A percentile compares a stretch with the other conserved stretches of the same genome.
Evolutionary conservation across 2,888 invertebrate species (phyloP).

Genomic region (Stenoptilia bipunctidactyla): DNA sequence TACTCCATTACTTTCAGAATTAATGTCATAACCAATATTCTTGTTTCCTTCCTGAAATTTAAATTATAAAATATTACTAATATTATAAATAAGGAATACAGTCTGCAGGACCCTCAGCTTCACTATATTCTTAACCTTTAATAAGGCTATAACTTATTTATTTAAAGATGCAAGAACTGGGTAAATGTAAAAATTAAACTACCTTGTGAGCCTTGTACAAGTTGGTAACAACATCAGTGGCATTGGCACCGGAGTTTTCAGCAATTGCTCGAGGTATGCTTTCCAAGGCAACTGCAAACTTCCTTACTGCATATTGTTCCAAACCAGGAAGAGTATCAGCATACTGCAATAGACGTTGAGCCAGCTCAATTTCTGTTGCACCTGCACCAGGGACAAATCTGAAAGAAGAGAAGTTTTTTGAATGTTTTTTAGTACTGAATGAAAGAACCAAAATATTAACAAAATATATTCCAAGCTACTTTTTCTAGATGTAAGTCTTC

Average conservation of each 20-base stretch:
- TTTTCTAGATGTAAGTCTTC: too few species aligned
- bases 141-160: too few species aligned
- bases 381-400: conserved; percentile 93
- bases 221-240: conserved; percentile 88
- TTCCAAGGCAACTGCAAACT: conserved; percentile 92
- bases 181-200: too few species aligned
- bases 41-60: conserved; percentile 79
- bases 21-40: conserved; percentile 89
- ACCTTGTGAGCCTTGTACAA: conserved; percentile 93
- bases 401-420: too few species aligned
- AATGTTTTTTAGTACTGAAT: too few species aligned
- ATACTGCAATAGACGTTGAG: conserved; percentile 85
- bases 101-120: too few species aligned
- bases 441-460: too few species aligned
- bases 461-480: too few species aligned
- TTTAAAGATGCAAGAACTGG: too few species aligned
- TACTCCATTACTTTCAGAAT: conserved; percentile 78
- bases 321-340: conserved; percentile 94
- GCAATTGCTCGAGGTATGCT: conserved; percentile 92
- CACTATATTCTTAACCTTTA: too few species aligned
- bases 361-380: conserved; percentile 94
- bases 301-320: conserved; percentile 96
- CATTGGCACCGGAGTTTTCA: conserved; percentile 93
- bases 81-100: too few species aligned
- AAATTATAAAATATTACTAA: conserved; percentile 1